phyloP scores from a whole-genome alignment of 2,888 invertebrate species.

The Harmothoe impar region DNA sequence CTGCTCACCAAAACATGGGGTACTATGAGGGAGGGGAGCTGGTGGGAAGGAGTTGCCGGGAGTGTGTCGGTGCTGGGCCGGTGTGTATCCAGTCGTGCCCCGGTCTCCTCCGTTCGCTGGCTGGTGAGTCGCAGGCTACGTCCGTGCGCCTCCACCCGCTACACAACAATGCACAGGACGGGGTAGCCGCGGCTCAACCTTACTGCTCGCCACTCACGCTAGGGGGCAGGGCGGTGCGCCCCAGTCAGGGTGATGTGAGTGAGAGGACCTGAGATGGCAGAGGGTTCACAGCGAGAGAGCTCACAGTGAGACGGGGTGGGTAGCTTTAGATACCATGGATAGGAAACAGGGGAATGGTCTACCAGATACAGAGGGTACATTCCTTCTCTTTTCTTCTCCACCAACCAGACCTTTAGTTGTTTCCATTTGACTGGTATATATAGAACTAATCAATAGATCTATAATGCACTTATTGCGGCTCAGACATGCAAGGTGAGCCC shows the following conservation, averaged over 20 bases:
- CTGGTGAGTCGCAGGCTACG: neutral
- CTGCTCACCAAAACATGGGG: neutral
- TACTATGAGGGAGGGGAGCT: neutral
- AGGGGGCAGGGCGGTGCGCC: constrained; percentile 30
- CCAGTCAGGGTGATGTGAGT: neutral
- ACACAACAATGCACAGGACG: constrained; percentile 59
- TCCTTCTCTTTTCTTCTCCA: neutral
- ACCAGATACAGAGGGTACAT: neutral
- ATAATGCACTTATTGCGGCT: neutral
- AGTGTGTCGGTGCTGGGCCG: neutral
- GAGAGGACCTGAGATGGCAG: neutral
- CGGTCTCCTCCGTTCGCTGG: neutral
- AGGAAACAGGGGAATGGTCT: neutral
- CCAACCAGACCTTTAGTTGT: neutral
- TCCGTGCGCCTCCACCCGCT: constrained; percentile 43
- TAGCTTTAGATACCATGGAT: neutral
- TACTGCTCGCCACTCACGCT: constrained; percentile 9
- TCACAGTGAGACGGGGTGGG: neutral
- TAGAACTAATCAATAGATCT: neutral
- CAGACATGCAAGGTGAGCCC: constrained; percentile 5
- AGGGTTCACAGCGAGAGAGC: neutral
- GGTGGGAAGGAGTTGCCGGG: neutral
- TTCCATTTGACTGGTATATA: neutral
- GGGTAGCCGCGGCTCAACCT: constrained; percentile 17
- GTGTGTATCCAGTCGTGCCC: neutral